Conservation (phyloP, 2,113 vertebrate species). For the Columba janthina region DNA sequence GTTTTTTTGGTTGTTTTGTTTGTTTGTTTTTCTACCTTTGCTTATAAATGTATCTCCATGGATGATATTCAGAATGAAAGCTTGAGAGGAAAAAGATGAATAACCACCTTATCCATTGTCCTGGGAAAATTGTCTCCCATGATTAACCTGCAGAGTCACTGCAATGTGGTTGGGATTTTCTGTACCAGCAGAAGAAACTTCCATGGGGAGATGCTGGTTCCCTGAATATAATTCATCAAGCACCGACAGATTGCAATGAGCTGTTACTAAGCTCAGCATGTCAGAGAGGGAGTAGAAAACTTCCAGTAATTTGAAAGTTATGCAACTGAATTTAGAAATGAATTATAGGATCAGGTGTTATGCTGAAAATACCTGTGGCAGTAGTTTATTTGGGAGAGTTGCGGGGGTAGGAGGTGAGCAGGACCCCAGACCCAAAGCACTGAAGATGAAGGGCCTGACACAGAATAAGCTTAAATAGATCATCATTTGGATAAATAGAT, state of each 20-base stretch:
- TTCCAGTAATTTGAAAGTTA: neutral
- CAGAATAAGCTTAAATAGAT: neutral
- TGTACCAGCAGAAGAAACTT: neutral
- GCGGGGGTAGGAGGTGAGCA: neutral
- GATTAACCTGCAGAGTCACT: too few relatives aligned
- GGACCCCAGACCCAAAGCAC: neutral
- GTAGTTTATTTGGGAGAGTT: neutral
- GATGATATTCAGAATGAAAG: neutral
- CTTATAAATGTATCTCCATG: neutral
- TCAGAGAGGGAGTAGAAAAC: neutral
- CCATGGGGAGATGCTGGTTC: neutral
- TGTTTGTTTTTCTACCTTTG: neutral
- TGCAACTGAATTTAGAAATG: constrained; percentile 11
- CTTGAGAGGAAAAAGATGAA: neutral
- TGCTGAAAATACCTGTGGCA: neutral
- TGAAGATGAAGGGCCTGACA: neutral
- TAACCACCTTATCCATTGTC: neutral
- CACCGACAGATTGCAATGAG: neutral
- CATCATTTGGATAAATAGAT: neutral
- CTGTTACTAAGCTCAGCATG: neutral
- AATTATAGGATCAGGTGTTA: neutral
- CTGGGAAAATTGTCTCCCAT: neutral
- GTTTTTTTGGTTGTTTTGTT: too few relatives aligned
- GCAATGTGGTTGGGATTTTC: neutral
- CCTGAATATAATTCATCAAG: neutral